Conservation (phyloP, 2,888 invertebrate genomes). For the Habroteleia sp. region DNA sequence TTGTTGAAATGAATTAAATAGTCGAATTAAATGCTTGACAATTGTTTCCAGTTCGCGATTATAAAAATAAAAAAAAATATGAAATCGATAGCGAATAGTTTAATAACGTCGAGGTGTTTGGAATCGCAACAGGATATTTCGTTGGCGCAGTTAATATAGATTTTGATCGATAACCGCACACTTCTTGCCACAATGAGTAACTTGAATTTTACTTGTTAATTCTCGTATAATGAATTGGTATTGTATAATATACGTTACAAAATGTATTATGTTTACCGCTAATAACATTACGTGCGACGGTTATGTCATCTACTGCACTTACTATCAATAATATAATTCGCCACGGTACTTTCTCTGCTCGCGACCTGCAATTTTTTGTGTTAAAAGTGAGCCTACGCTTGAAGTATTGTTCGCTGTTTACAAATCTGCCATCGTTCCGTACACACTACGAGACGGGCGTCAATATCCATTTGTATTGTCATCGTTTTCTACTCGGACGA, state of each 20-base stretch:
- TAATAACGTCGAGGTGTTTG: too few species aligned
- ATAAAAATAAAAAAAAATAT: too few species aligned
- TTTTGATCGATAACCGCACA: conserved; percentile 22
- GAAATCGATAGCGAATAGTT: too few species aligned
- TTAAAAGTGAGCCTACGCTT: conserved; percentile 42
- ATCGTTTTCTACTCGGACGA: conserved; percentile 32
- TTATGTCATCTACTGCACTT: conserved; percentile 58
- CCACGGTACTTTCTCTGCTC: conserved; percentile 59
- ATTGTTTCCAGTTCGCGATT: too few species aligned
- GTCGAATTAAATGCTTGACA: too few species aligned
- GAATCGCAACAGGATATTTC: conserved; percentile 30
- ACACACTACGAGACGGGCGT: conserved; percentile 24
- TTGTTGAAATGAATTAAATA: too few species aligned
- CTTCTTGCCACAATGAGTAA: conserved; percentile 16
- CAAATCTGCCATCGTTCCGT: conserved; percentile 48
- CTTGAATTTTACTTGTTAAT: conserved; percentile 39
- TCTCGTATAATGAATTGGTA: conserved; percentile 41
- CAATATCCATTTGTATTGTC: conserved; percentile 43
- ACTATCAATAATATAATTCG: conserved; percentile 60
- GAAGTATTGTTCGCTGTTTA: conserved; percentile 37
- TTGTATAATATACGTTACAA: conserved; percentile 59
- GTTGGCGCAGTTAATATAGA: conserved; percentile 22
- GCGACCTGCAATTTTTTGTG: conserved; percentile 50
- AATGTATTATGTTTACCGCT: conserved; percentile 57
- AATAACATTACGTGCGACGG: conserved; percentile 59